Evolutionary conservation across 2,113 vertebrate species (phyloP).

Genomic region (Triplophysa rosa): DNA sequence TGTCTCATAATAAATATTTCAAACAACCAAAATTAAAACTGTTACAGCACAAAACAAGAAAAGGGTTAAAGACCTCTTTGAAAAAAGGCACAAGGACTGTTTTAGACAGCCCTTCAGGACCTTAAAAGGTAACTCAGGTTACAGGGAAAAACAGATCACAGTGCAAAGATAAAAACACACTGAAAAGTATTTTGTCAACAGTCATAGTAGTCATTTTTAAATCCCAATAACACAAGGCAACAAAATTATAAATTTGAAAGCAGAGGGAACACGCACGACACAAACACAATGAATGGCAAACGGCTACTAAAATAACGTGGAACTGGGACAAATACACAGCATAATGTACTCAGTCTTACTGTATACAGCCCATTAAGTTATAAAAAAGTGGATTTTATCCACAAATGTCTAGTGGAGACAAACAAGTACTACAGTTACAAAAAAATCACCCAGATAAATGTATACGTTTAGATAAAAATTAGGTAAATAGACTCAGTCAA

Average conservation of each 20-base stretch:
- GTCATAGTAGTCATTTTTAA: conserved; percentile 23
- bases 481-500: conserved; percentile 17
- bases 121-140: conserved; percentile 42
- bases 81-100: conserved; percentile 64
- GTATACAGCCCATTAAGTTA: not conserved
- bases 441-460: not conserved
- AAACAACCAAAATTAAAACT: conserved; percentile 64
- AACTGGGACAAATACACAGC: not conserved
- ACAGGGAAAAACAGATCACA: conserved; percentile 47
- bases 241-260: not conserved
- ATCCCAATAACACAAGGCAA: not conserved
- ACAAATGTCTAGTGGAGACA: not conserved
- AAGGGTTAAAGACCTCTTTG: conserved; percentile 49
- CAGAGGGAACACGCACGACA: not conserved
- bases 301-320: not conserved
- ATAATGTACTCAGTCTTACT: not conserved
- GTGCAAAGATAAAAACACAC: conserved; percentile 11
- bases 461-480: conserved; percentile 19
- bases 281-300: not conserved
- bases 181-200: not conserved
- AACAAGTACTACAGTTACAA: conserved; percentile 2
- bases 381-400: conserved; percentile 4
- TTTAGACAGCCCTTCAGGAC: conserved; percentile 56
- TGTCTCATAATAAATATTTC: conserved; percentile 77
- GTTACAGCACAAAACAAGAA: conserved; percentile 53